Evolutionary conservation across 2,113 vertebrate genomes (phyloP).

Genomic region (Tautogolabrus adspersus): DNA sequence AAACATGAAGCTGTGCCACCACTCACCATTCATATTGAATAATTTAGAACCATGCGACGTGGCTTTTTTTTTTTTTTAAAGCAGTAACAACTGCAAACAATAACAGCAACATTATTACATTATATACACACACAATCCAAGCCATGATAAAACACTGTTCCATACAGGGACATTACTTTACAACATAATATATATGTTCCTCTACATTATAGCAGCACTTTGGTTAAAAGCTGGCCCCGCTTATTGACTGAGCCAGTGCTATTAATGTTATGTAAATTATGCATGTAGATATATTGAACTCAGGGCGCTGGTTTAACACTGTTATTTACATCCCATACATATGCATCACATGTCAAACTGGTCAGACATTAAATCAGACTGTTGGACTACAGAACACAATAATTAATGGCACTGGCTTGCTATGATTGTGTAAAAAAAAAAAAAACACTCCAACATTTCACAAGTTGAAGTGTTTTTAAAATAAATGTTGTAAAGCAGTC

Average conservation of each 20-base stretch:
- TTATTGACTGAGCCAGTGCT: constrained; percentile 16
- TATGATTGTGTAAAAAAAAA: background rate
- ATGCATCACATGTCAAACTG: constrained; percentile 10
- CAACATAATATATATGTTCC: constrained; percentile 16
- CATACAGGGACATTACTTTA: constrained; percentile 6
- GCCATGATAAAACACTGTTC: background rate
- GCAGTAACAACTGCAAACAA: constrained; percentile 21
- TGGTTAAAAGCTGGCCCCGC: constrained; percentile 50
- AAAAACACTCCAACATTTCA: constrained; percentile 8
- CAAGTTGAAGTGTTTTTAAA: constrained; percentile 6
- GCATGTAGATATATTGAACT: constrained; percentile 14
- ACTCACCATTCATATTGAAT: constrained; percentile 14
- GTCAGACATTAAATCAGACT: background rate
- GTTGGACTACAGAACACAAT: background rate
- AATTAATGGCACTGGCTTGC: constrained; percentile 29
- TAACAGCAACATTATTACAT: background rate
- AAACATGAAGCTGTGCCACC: background rate
- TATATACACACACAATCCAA: constrained; percentile 3
- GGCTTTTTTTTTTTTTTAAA: background rate
- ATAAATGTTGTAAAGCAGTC: background rate
- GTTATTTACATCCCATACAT: constrained; percentile 8
- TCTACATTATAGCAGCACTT: constrained; percentile 70
- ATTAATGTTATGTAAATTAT: constrained; percentile 32
- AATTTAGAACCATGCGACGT: constrained; percentile 19
- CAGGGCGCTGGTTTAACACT: constrained; percentile 12